These are phyloP conservation scores for Drosophila melanica DNA, from an alignment of 1,140 invertebrate genomes.

Conservation along the genomic window DNA sequence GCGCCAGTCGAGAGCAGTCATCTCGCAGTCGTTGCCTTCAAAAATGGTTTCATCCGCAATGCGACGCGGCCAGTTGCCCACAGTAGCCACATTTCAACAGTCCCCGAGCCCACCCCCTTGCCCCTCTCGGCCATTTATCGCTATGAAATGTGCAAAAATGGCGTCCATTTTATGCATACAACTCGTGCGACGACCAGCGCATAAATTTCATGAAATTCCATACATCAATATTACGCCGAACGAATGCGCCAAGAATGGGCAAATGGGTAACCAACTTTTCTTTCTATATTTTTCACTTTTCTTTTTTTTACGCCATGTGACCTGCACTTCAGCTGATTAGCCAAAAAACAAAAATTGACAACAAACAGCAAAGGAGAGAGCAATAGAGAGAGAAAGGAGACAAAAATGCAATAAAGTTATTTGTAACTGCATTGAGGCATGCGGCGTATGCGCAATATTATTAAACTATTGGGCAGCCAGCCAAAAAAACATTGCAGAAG, in stretches of 20 bases:
- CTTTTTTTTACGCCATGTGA: not conserved
- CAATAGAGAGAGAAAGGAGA: not conserved
- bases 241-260: constrained; percentile 12
- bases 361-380: too few species aligned
- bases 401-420: constrained; percentile 32
- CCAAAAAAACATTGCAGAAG: constrained; percentile 3
- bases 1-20: constrained; percentile 39
- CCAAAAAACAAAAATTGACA: not conserved
- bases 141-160: constrained; percentile 42
- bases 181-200: constrained; percentile 30
- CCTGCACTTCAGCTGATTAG: constrained; percentile 44
- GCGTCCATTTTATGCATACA: constrained; percentile 34
- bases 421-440: constrained; percentile 33
- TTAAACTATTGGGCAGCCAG: constrained; percentile 10
- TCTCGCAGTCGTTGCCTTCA: constrained; percentile 28
- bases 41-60: constrained; percentile 57
- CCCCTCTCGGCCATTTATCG: not conserved
- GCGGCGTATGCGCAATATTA: constrained; percentile 48
- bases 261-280: constrained; percentile 1
- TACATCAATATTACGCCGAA: constrained; percentile 40
- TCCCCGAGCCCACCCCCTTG: not conserved
- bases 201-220: constrained; percentile 50
- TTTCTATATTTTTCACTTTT: not conserved
- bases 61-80: constrained; percentile 42
- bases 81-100: constrained; percentile 1